Evolutionary conservation across 2,888 invertebrate genomes (phyloP), one percentile per base, ranked within the genome.

Genomic region (Calameuta filiformis): DNA sequence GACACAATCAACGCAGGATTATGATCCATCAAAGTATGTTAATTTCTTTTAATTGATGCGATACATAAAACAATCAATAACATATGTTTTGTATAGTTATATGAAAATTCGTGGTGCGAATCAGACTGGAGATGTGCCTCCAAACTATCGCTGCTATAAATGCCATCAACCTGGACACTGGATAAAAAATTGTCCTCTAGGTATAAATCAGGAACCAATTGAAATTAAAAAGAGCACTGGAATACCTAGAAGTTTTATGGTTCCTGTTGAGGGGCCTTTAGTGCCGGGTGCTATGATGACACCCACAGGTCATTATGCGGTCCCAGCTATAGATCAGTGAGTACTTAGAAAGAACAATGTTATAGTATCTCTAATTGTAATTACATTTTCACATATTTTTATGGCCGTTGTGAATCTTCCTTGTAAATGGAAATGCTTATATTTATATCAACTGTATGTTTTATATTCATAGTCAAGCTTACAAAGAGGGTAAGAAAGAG

Each of bases 21-120:
- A 99, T 93, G 98, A 98, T 92, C 98, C 98, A 82, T 97, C 98
- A 92, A 98, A 98, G 98, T 99, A 98, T 96, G 97, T n/a, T 23
- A 35, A 33, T 12, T 9, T 15, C 23, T 35, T 34, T 31, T n/a
- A 34, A 69, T 3, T 69, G 4, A 69, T 30, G 1, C 6, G 15
- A 6, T 40, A 2, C 40, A 40, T 40, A 4, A 2, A 40, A 2
- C 4, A 40, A 40, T 40, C 15, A 40, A 40, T 40, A 23, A 15
- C 40, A 6, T 40, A 15, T 40, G 6, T 15, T 4, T 40, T 40
- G 6, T 40, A 40, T 91, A 98, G 98, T 91, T 98, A 98, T 92
- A 94, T 96, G 92, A 97, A 96, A 93, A 96, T 97, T 89, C 95
- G 96, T 89, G 97, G 97, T 79, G 96, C 97, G 76, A 96, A 96